Base-by-base conservation (phyloP, 2,888 invertebrate species). In the Hypercompe scribonia region DNA sequence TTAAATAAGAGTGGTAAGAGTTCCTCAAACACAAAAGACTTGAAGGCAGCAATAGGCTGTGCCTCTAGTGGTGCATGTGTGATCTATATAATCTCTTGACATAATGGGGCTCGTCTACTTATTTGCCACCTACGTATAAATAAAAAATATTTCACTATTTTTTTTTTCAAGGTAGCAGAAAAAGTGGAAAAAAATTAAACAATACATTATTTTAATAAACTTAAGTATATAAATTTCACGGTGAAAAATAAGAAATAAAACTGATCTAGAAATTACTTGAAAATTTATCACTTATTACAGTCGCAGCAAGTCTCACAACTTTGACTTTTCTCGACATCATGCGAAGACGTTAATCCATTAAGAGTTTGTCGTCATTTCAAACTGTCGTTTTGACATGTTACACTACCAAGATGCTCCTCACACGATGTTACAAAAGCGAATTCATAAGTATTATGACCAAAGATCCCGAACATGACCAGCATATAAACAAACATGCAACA, bases 311-410 rank as follows among this genome's bases (percentile, higher is more conserved):
- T 34, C 54, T 24, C n/a, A 39, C 11, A 2, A 39, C 65, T 24
- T 28, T 31, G 21, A 65, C 11, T 18, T 50, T 34, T 31, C 31
- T 66, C 46, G 50, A 36, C 10, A 31, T 34, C 42, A 8, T 63
- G 42, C 54, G n/a, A 65, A 67, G 71, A 67, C 63, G n/a, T 71
- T 61, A 72, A 67, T 71, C 66, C 71, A 71, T 71, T 70, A 70
- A 63, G 33, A 46, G 42, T 71, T 71, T 67, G 66, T 67, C 42
- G 58, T 28, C 31, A 71, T 58, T 66, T 58, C 33, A 33, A 46
- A 33, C 42, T 66, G n/a, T 67, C 66, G 33, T 66, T 66, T 46
- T 5, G 31, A 28, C 33, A 13, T 46, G 42, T 66, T 46, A 33
- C 33, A 33, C 63, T 50, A 67, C 33, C 64, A 64, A n/a, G 42